Evolutionary conservation across 2,888 invertebrate genomes (phyloP), one percentile per base, ranked within the genome.

Genomic region (Panzeria rudis): DNA sequence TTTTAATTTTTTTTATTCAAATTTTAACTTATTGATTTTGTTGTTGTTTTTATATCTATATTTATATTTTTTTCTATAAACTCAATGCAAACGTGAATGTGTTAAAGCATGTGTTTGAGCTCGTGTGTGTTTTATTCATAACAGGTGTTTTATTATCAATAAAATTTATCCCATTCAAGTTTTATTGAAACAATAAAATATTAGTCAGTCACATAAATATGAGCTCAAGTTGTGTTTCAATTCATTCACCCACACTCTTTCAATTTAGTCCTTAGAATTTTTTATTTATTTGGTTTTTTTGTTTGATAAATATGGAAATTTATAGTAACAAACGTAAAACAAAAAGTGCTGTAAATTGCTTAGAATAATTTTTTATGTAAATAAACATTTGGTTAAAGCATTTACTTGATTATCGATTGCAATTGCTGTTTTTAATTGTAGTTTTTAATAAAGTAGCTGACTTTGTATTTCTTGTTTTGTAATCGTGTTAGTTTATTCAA

Each of bases 71-170:
- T 64, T 29, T 35, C 11, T 68, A 9, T 66, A 56, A 72, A 56
- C 47, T 56, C 47, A 47, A 64, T 72, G 47, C 6, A 32, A 35
- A 54, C 41, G 0, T 13, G n/a, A 44, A 47, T 56, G 41, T 76
- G 44, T 56, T 41, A 35, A 66, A 66, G 25, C 23, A 15, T 41
- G 61, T 61, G 61, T 62, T 29, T 15, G 23, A 47, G 44, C 44
- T 35, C 25, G 38, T 62, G 56, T 69, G 35, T 50, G 20, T 62
- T 78, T 77, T 20, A 41, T 62, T 64, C 17, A 32, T 61, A 78
- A 54, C 78, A 78, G 78, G 78, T 78, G 78, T 78, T 78, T 56
- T 11, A 13, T 41, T 64, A 29, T 38, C 56, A 52, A 52, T 62
- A 78, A 78, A 61, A 52, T 78, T 52, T 52, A 69, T 69, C 52